phyloP scores from a whole-genome alignment of 2,888 invertebrate species.

The Bombylius discolor region DNA sequence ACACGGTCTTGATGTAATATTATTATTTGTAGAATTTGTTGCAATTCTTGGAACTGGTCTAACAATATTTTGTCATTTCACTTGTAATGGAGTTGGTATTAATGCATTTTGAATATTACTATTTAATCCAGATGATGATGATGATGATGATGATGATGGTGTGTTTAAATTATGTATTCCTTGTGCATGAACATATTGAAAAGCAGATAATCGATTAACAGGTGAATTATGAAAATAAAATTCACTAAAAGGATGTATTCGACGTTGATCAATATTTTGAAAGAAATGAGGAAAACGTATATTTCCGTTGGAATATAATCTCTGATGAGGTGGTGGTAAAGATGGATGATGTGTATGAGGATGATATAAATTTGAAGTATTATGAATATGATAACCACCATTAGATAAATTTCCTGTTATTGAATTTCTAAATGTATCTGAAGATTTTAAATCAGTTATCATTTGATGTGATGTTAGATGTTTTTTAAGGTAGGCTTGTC shows the following conservation, averaged over 20 bases:
- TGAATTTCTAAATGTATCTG: constrained; percentile 17
- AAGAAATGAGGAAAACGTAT: constrained; percentile 23
- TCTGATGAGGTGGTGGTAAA: constrained; percentile 4
- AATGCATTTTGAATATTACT: constrained; percentile 12
- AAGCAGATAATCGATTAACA: constrained; percentile 31
- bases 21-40: constrained; percentile 9
- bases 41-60: constrained; percentile 35
- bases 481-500: constrained; percentile 43
- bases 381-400: not conserved
- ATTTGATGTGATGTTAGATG: constrained; percentile 33
- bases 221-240: constrained; percentile 27
- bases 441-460: constrained; percentile 28
- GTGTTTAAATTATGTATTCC: constrained; percentile 24
- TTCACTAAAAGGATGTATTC: constrained; percentile 32
- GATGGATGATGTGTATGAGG: constrained; percentile 7
- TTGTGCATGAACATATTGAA: constrained; percentile 26
- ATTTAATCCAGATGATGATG: constrained; percentile 15
- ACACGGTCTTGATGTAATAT: not conserved
- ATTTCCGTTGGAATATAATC: not conserved
- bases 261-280: constrained; percentile 25
- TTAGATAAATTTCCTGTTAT: not conserved
- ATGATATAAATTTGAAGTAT: not conserved
- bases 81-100: constrained; percentile 18
- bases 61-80: constrained; percentile 34
- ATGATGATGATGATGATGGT: constrained; percentile 18